These are phyloP conservation scores for Chymomyza caudatula DNA, from an alignment of 2,888 invertebrate species.

Conservation along the genomic window DNA sequence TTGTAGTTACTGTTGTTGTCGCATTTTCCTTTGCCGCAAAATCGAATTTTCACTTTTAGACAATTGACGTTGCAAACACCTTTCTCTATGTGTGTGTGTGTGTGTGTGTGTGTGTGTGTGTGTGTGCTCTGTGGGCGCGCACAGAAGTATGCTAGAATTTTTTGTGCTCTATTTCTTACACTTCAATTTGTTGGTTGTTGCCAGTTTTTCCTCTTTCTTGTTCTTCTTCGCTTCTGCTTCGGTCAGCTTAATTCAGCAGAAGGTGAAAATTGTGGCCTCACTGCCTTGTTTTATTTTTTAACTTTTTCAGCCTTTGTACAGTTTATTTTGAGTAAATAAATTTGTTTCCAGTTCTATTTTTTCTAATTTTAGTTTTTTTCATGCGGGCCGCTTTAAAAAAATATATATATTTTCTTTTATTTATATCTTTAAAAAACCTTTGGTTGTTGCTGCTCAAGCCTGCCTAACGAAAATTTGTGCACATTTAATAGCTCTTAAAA, in stretches of 20 bases:
- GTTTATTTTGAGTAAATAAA: constrained; percentile 34
- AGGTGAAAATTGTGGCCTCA: neutral
- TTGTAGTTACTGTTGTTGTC: constrained; percentile 8
- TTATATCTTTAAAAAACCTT: no score
- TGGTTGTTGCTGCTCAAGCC: neutral
- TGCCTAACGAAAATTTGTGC: neutral
- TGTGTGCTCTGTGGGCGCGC: neutral
- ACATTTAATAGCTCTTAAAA: neutral
- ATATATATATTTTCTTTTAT: neutral
- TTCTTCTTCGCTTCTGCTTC: constrained; percentile 16
- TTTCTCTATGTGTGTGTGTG: neutral
- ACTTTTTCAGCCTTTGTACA: constrained; percentile 22
- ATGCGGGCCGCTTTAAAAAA: no score
- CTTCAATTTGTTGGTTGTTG: constrained; percentile 53
- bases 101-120: neutral
- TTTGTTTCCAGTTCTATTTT: no score
- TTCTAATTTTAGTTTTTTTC: no score
- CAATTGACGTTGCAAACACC: constrained; percentile 65
- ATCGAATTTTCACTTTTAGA: constrained; percentile 75
- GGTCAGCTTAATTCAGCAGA: constrained; percentile 36
- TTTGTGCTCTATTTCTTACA: constrained; percentile 35
- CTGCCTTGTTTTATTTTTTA: neutral
- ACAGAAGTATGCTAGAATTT: neutral
- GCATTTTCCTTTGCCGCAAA: constrained; percentile 61
- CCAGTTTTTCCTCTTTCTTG: constrained; percentile 19